These are phyloP conservation scores for Herpetotheres cachinnans DNA, from an alignment of 2,113 vertebrate genomes.

Conservation along the genomic window DNA sequence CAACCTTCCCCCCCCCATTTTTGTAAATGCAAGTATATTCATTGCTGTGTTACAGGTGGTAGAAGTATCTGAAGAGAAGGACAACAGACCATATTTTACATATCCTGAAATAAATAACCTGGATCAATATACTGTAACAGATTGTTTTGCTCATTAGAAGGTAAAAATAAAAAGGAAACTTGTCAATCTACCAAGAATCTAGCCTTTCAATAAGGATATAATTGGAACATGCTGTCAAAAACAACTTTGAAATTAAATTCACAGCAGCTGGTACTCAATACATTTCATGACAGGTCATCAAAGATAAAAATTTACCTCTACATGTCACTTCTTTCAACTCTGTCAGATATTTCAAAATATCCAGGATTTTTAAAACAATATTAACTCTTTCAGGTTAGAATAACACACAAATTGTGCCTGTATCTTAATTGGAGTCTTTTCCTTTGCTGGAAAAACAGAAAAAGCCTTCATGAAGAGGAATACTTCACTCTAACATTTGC, in stretches of 20 bases:
- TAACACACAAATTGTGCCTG: not conserved
- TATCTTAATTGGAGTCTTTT: not conserved
- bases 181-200: constrained; percentile 62
- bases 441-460: not conserved
- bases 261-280: constrained; percentile 57
- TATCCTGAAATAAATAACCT: constrained; percentile 46
- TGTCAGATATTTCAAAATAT: constrained; percentile 32
- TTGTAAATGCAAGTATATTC: not conserved
- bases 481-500: not conserved
- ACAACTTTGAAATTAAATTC: constrained; percentile 59
- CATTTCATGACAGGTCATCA: constrained; percentile 65
- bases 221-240: constrained; percentile 62
- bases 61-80: not conserved
- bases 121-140: constrained; percentile 58
- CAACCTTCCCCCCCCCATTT: not conserved
- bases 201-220: constrained; percentile 62
- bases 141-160: constrained; percentile 65
- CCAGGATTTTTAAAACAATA: not conserved
- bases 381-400: constrained; percentile 12
- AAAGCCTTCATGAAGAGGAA: not conserved
- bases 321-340: constrained; percentile 11
- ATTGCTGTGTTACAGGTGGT: not conserved
- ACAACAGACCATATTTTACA: constrained; percentile 11
- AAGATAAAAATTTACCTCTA: constrained; percentile 54
- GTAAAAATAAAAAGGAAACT: constrained; percentile 62